Evolutionary conservation across 2,113 vertebrate species (phyloP), one percentile per base, ranked within the genome.

Genomic region (Pampusana beccarii): DNA sequence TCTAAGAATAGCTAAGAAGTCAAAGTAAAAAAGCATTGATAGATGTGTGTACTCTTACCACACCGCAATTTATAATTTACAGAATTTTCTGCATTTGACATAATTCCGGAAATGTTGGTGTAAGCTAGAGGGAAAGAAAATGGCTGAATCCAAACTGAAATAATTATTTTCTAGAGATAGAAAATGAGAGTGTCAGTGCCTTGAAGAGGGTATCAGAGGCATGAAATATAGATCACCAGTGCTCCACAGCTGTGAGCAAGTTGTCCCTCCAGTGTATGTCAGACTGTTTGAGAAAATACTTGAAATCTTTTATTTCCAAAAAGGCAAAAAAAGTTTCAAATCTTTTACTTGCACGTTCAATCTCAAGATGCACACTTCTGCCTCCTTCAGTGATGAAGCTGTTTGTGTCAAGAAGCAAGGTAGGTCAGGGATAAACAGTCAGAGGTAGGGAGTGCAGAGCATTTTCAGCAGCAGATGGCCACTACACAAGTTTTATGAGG

Each of bases 1-100:
- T 66, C 54, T 66, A 17, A 42, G 71, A 72, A 81, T 66, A 87
- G 25, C 29, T 70, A 24, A 80, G 74, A 75, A 69, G 86, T 10
- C 8, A 53, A 67, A 92, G 21, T 12, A 4, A 80, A 48, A 46
- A 60, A 75, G 36, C 36, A 28, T 8, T 61, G 46, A 86, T 62
- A 80, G 60, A 57, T 31, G 2, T 7, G 40, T 50, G 70, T 16
- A 9, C n/a, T 54, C 44, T 44, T 80, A 19, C 72, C 40, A 73
- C 10, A 14, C 28, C 62, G 50, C 80, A 73, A 94, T 89, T 89
- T n/a, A 94, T 87, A 78, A 94, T 97, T 94, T 62, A 95, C 46
- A 54, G 77, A 9, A 48, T 48, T 90, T 33, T 69, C 38, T 61
- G 57, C 56, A n/a, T 83, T 66, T 26, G 17, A 81, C 34, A 19